Base-by-base conservation (phyloP, 2,888 invertebrate species). In the Luperina nickerlii region DNA sequence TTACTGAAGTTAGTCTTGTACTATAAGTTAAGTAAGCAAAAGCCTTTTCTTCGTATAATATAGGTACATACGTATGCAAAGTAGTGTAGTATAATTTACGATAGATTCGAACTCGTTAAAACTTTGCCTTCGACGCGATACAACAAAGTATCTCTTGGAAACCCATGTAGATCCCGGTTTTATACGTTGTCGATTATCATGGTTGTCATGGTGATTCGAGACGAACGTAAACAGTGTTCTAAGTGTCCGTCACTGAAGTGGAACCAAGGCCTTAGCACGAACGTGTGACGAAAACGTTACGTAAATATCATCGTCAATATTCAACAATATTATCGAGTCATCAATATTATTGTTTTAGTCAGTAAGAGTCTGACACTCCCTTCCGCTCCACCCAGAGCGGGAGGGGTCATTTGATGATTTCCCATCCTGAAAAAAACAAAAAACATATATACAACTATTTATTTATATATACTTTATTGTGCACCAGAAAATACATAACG, bases 31-130 rank as follows among this genome's bases (percentile, higher is more conserved):
- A 60, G n/a, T 67, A 67, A 48, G 1, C 6, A 13, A 2, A 74
- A 73, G 54, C 74, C 67, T 74, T 62, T 73, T 77, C 42, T 42
- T 27, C 13, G 7, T 51, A 78, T 18, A 78, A 24, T 24, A 66
- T 70, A 11, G 20, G 60, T 32, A 24, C 24, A 7, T 32, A 24
- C 24, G 7, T 70, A 81, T 74, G 78, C 57, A 75, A 78, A 86
- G 45, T 68, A 78, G 48, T 79, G 57, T 60, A 51, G 24, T 75
- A 75, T 69, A 74, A 74, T 79, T 78, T 74, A 84, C 79, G 67
- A 81, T 84, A 65, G 68, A 82, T 84, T 67, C 68, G 24, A 88
- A 84, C 87, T 88, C 82, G 88, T 88, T 88, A 88, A 83, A 88
- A 86, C 77, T 86, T 88, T 74, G 63, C 57, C 73, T 76, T 77